These are phyloP conservation scores for Falco cherrug DNA, from an alignment of 2,797 vertebrate genomes.

Conservation along the genomic window DNA sequence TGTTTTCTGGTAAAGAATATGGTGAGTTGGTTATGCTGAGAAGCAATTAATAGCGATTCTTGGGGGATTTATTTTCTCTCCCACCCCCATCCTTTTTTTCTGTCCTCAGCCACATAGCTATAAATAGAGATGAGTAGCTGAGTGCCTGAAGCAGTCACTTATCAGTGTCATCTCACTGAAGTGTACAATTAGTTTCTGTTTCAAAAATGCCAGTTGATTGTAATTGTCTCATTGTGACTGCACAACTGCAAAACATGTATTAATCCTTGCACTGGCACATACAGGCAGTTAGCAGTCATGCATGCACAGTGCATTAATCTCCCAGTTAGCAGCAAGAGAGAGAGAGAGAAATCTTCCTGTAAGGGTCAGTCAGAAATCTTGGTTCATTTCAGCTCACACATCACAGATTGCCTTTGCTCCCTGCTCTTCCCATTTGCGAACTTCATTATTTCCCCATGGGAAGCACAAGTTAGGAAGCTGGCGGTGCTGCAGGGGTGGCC, in stretches of 20 bases:
- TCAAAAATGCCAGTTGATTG: conserved; percentile 1
- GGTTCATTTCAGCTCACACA: background rate
- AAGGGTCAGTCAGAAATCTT: background rate
- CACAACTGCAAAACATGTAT: background rate
- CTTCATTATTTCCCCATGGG: background rate
- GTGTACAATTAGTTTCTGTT: conserved; percentile 8
- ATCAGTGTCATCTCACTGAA: conserved; percentile 11
- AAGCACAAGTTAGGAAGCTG: background rate
- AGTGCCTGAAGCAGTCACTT: conserved; percentile 19
- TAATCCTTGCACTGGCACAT: background rate
- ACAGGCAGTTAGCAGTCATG: background rate
- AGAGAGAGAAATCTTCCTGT: background rate
- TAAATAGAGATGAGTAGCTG: conserved; percentile 9
- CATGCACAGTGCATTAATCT: background rate
- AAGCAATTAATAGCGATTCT: background rate
- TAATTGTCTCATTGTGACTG: background rate
- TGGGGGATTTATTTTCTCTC: conserved; percentile 7
- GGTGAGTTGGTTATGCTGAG: background rate
- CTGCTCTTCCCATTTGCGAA: background rate
- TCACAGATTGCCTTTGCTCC: background rate
- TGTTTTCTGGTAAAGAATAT: background rate
- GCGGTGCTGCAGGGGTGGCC: background rate
- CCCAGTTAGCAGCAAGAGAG: background rate
- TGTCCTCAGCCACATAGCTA: background rate
- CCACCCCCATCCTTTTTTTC: background rate